Evolutionary conservation across 2,113 vertebrate genomes (phyloP), one percentile per base, ranked within the genome.

Genomic region (Axis porcinus): DNA sequence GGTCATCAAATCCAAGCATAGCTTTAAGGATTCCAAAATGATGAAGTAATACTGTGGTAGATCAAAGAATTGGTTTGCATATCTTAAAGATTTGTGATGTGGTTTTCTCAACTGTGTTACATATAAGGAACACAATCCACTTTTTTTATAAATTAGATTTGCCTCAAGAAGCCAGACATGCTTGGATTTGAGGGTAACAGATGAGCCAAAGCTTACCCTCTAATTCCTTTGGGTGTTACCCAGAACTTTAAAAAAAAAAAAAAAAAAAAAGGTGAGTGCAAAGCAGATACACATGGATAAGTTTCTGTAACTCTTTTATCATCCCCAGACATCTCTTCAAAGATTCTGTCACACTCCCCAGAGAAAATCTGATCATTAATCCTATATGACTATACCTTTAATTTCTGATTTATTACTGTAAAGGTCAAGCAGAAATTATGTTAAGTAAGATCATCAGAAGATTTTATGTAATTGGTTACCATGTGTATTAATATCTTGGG

Each of bases 1-100:
- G 79, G 55, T 89, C 58, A 89, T 91, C 76, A 78, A 86, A 85
- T 74, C 11, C 60, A 96, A 85, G 11, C 58, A 84, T 50, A 92
- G 45, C 40, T 96, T 96, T 95, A 74, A 62, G 45, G 60, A 96
- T 98, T 95, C 76, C 84, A 93, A 28, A 93, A n/a, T 76, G 36
- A 79, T 97, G 55, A 98, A 70, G 14, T 81, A 93, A 97, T 16
- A 45, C 2, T n/a, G n/a, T 21, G 40, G 33, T 33, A 96, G 76
- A 84, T 91, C 90, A 95, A 92, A 86, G 21, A 7, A 76, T 89
- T 95, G 30, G 67, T 84, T 84, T 74, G 58, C 84, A 55, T 90
- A 94, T 90, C 84, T 92, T 45, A 90, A 92, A 89, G 74, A 84
- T 76, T 45, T 92, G 40, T 85, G 76, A 76, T 70, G 30, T 40